Conservation (phyloP, 2,797 vertebrate genomes). For the Falco naumanni region DNA sequence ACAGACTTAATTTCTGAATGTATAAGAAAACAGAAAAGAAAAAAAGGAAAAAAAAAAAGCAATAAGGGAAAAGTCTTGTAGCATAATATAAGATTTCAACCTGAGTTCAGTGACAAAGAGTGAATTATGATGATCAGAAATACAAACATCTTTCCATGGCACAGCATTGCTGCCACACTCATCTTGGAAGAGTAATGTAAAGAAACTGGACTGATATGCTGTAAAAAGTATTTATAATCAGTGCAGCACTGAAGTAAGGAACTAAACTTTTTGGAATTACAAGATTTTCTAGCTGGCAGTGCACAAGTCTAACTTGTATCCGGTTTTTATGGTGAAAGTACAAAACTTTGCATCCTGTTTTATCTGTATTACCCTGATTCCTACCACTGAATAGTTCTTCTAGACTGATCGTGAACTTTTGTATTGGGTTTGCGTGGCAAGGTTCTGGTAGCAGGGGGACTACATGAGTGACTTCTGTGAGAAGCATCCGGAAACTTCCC, state of each 20-base stretch:
- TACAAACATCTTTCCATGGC: background rate
- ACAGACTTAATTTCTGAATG: background rate
- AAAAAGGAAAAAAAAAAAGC: background rate
- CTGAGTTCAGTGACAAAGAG: background rate
- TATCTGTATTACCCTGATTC: background rate
- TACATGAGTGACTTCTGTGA: background rate
- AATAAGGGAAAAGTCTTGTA: background rate
- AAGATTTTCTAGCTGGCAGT: background rate
- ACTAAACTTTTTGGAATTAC: background rate
- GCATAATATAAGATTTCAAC: background rate
- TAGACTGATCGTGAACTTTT: background rate
- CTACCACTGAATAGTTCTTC: background rate
- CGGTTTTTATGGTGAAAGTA: background rate
- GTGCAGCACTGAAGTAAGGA: background rate
- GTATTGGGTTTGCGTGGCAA: background rate
- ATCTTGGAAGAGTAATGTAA: background rate
- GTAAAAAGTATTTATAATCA: background rate
- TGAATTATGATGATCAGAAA: background rate
- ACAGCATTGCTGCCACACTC: background rate
- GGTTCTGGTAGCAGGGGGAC: background rate
- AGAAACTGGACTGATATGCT: background rate
- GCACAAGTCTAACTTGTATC: background rate
- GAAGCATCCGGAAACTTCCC: background rate
- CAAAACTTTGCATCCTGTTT: background rate
- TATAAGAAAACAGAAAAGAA: background rate